Evolutionary conservation across 2,888 invertebrate genomes (phyloP).

Genomic region (Leptinotarsa tumamoca): DNA sequence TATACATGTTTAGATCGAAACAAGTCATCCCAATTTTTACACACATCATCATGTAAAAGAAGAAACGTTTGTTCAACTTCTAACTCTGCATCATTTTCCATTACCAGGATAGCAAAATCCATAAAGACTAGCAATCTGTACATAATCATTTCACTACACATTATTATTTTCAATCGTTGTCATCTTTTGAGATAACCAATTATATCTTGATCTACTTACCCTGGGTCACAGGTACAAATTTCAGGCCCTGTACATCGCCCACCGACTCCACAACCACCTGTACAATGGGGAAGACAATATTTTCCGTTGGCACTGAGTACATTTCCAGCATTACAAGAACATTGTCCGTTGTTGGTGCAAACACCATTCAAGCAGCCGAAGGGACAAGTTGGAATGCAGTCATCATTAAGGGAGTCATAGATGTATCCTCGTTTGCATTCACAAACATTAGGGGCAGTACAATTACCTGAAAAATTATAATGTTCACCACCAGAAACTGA

Average conservation of each 20-base stretch:
- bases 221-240: conserved; percentile 70
- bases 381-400: conserved; percentile 76
- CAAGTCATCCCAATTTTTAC: too few relatives aligned
- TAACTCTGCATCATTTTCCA: too few relatives aligned
- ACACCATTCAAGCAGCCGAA: conserved; percentile 77
- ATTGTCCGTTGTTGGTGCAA: conserved; percentile 72
- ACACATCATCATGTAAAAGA: too few relatives aligned
- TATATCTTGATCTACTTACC: conserved; percentile 60
- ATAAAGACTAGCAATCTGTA: too few relatives aligned
- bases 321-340: conserved; percentile 74
- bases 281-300: conserved; percentile 74
- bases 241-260: conserved; percentile 71
- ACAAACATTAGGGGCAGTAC: conserved; percentile 76
- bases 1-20: too few relatives aligned
- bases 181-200: not conserved
- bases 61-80: too few relatives aligned
- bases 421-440: conserved; percentile 74
- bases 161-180: too few relatives aligned
- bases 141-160: too few relatives aligned
- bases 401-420: conserved; percentile 66
- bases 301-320: conserved; percentile 70
- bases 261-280: conserved; percentile 69
- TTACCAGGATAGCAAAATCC: too few relatives aligned
- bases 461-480: conserved; percentile 62
- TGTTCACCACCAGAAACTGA: not conserved